These are phyloP conservation scores for Lates calcarifer DNA, from an alignment of 2,113 vertebrate species.

Conservation along the genomic window DNA sequence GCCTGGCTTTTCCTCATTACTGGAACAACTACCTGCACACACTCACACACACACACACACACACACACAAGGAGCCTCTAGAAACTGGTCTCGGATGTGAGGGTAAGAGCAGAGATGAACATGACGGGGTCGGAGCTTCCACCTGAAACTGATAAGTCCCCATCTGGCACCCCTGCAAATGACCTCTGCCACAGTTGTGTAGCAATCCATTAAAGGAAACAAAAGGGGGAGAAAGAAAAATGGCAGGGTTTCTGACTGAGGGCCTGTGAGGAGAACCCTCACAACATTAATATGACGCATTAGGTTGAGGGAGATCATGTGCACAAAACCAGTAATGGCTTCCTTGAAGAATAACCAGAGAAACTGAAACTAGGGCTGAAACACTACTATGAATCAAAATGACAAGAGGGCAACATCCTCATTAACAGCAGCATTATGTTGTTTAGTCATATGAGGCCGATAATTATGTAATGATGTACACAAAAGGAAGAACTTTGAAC, in stretches of 20 bases:
- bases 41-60: constrained; percentile 23
- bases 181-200: constrained; percentile 36
- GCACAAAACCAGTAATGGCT: constrained; percentile 28
- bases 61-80: constrained; percentile 16
- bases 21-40: constrained; percentile 27
- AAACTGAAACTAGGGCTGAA: not conserved
- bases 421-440: constrained; percentile 13
- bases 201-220: constrained; percentile 52
- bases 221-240: constrained; percentile 42
- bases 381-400: not conserved
- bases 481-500: constrained; percentile 69
- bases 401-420: constrained; percentile 7
- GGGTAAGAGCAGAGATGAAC: constrained; percentile 7
- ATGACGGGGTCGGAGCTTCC: constrained; percentile 27
- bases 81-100: not conserved
- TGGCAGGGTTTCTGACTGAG: constrained; percentile 23
- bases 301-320: not conserved
- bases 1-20: constrained; percentile 65
- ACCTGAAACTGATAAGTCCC: constrained; percentile 58
- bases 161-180: constrained; percentile 52
- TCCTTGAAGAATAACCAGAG: not conserved
- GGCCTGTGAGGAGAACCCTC: constrained; percentile 13
- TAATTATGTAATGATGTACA: constrained; percentile 69
- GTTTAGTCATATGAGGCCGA: constrained; percentile 9
- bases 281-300: constrained; percentile 19